Conservation (phyloP, 1,140 invertebrate genomes). For the Drosophila navojoa region DNA sequence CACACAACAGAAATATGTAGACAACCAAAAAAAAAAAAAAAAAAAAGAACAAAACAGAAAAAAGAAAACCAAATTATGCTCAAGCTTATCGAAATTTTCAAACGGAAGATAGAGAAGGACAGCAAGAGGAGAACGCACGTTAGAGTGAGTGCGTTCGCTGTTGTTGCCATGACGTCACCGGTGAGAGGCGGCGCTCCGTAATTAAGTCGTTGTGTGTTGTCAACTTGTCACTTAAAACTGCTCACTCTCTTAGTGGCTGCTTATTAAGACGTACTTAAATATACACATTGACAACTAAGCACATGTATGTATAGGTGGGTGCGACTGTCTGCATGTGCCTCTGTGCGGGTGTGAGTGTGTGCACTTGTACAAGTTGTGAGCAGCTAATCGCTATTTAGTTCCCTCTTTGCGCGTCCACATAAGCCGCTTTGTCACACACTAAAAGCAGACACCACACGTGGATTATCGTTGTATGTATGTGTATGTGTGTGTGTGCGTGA, state of each 20-base stretch:
- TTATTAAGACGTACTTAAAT: conserved; percentile 43
- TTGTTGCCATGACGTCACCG: conserved; percentile 35
- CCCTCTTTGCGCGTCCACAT: conserved; percentile 46
- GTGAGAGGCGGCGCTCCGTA: conserved; percentile 30
- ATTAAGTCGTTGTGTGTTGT: conserved; percentile 49
- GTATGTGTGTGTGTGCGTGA: background rate
- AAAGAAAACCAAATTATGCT: conserved; percentile 4
- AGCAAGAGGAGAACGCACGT: background rate
- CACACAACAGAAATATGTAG: conserved; percentile 21
- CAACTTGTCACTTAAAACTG: conserved; percentile 51
- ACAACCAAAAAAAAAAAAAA: background rate
- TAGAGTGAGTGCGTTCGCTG: conserved; percentile 8
- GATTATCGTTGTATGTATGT: conserved; percentile 10
- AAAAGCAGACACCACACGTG: conserved; percentile 28
- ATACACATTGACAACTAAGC: background rate
- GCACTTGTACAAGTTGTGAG: conserved; percentile 40
- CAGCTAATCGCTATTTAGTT: conserved; percentile 53
- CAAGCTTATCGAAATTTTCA: background rate
- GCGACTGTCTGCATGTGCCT: background rate
- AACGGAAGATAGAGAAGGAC: background rate
- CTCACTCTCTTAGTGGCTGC: conserved; percentile 33
- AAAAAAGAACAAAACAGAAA: too few relatives aligned
- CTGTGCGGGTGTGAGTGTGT: background rate
- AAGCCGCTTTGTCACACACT: conserved; percentile 49
- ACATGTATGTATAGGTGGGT: background rate